Evolutionary conservation across 2,797 vertebrate genomes (phyloP).

Genomic region (Kryptopterus vitreolus): DNA sequence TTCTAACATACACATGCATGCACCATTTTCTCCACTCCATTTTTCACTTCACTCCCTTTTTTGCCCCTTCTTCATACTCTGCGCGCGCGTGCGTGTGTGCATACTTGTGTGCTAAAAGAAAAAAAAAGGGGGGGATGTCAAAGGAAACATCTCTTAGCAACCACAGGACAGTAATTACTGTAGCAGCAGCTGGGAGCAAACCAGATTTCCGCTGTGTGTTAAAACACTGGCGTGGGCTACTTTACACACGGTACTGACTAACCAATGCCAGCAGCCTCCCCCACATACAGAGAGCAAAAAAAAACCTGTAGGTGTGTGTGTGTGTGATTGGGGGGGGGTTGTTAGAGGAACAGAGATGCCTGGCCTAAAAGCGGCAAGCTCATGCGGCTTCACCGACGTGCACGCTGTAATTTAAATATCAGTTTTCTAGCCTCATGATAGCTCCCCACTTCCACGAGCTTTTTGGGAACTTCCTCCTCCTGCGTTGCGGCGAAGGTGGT

Average conservation of each 20-base stretch:
- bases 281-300: constrained; percentile 70
- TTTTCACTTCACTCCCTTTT: constrained; percentile 63
- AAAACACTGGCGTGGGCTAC: constrained; percentile 86
- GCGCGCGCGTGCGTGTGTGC: constrained; percentile 16
- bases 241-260: constrained; percentile 74
- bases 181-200: constrained; percentile 90
- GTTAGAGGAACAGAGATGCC: not conserved
- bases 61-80: constrained; percentile 63
- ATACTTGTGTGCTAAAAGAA: constrained; percentile 59
- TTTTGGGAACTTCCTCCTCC: constrained; percentile 20
- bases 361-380: constrained; percentile 30
- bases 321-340: constrained; percentile 48
- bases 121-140: constrained; percentile 71
- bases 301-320: constrained; percentile 65
- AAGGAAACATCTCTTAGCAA: constrained; percentile 92
- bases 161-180: constrained; percentile 93
- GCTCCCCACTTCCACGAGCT: constrained; percentile 34
- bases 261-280: constrained; percentile 75
- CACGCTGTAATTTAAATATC: constrained; percentile 38
- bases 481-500: constrained; percentile 29
- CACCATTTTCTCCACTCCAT: constrained; percentile 58
- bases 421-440: constrained; percentile 38
- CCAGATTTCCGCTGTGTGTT: constrained; percentile 91
- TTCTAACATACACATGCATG: constrained; percentile 70
- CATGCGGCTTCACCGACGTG: constrained; percentile 35